These are phyloP conservation scores for Microctonus brassicae DNA, from an alignment of 2,888 invertebrate genomes.

Conservation along the genomic window DNA sequence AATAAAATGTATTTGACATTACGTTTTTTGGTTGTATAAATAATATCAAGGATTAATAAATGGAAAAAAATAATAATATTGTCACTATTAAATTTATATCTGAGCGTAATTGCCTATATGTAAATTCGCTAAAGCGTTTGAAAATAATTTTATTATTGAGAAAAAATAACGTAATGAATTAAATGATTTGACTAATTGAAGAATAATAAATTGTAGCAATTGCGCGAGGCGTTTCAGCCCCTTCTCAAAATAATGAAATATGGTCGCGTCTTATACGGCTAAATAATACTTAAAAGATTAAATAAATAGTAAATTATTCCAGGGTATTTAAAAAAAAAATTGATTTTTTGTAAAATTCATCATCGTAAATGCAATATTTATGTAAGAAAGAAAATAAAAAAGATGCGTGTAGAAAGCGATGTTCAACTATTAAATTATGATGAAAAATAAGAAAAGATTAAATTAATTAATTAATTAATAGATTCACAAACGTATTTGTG, in stretches of 20 bases:
- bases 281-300: slow-evolving; percentile 27
- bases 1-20: neutral
- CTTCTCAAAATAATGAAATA: slow-evolving; percentile 13
- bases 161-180: neutral
- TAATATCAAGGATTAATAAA: too few species aligned
- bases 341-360: slow-evolving; percentile 58
- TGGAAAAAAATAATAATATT: neutral
- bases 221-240: slow-evolving; percentile 3
- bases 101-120: neutral
- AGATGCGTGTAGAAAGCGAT: slow-evolving; percentile 30
- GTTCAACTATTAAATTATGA: slow-evolving; percentile 27
- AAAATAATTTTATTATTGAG: neutral
- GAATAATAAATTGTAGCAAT: neutral
- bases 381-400: slow-evolving; percentile 50
- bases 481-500: neutral
- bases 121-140: neutral
- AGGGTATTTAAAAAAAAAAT: slow-evolving; percentile 60
- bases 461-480: slow-evolving; percentile 3
- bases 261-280: slow-evolving; percentile 10
- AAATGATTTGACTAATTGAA: neutral
- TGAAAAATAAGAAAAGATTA: slow-evolving; percentile 23
- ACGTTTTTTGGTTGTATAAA: neutral
- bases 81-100: neutral
- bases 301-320: slow-evolving; percentile 59
- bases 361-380: slow-evolving; percentile 61